Conservation (phyloP, 1,140 invertebrate species). For the Tetraneura akinire region DNA sequence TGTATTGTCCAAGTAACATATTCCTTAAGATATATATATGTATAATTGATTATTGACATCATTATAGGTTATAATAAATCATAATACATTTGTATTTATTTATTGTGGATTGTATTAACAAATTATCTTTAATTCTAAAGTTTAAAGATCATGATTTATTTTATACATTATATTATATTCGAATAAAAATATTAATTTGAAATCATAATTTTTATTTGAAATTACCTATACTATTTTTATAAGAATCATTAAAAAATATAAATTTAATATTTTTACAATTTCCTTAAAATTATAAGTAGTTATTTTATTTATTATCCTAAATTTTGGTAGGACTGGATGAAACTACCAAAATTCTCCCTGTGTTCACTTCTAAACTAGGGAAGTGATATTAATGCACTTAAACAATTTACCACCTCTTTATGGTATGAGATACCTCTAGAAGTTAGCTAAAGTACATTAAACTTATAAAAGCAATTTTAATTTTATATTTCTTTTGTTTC, state of each 20-base stretch:
- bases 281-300: no score
- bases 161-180: no score
- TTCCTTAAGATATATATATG: constrained; percentile 60
- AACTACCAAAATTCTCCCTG: no score
- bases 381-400: neutral
- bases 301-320: no score
- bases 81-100: neutral
- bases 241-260: no score
- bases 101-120: neutral
- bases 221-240: no score
- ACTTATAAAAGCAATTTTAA: neutral
- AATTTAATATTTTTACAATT: no score
- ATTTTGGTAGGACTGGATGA: no score
- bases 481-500: neutral
- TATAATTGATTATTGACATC: neutral
- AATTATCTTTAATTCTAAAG: neutral
- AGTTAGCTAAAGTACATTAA: neutral
- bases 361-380: no score
- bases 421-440: no score
- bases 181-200: no score
- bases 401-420: neutral
- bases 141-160: neutral
- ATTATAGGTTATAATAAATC: neutral
- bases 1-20: constrained; percentile 87
- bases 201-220: no score